Conservation (phyloP, 1,140 invertebrate genomes). For the Rhagoletis pomonella region DNA sequence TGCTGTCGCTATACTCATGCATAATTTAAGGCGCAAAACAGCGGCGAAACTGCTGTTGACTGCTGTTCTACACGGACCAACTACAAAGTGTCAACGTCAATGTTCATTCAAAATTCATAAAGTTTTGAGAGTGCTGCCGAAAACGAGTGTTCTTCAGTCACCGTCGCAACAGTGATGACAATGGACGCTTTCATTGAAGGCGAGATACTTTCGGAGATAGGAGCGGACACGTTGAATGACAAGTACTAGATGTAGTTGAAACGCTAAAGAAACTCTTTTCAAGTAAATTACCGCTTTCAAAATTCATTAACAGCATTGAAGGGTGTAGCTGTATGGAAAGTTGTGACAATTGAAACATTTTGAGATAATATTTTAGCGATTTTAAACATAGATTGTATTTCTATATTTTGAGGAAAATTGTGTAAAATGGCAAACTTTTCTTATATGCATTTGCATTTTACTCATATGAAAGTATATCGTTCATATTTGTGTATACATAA, state of each 20-base stretch:
- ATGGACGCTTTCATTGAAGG: not conserved
- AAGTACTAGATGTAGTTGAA: not conserved
- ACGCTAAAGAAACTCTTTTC: not conserved
- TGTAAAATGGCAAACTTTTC: no score
- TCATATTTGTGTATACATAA: no score
- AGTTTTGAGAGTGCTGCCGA: conserved; percentile 31
- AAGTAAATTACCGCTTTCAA: not conserved
- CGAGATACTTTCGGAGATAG: not conserved
- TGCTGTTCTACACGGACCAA: not conserved
- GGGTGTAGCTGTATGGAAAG: no score
- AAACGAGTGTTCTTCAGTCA: not conserved
- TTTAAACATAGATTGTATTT: no score
- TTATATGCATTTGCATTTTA: no score
- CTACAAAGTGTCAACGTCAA: conserved; percentile 39
- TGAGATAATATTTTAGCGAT: no score
- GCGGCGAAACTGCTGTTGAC: conserved; percentile 17
- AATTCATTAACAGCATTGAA: not conserved
- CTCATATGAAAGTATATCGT: no score
- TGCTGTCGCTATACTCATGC: not conserved
- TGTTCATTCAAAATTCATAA: conserved; percentile 44
- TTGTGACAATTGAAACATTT: no score
- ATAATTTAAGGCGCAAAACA: conserved; percentile 34
- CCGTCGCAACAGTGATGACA: not conserved
- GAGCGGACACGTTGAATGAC: not conserved
- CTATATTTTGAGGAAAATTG: no score